phyloP scores from a whole-genome alignment of 2,797 vertebrate species.

The Malurus leucopterus region DNA sequence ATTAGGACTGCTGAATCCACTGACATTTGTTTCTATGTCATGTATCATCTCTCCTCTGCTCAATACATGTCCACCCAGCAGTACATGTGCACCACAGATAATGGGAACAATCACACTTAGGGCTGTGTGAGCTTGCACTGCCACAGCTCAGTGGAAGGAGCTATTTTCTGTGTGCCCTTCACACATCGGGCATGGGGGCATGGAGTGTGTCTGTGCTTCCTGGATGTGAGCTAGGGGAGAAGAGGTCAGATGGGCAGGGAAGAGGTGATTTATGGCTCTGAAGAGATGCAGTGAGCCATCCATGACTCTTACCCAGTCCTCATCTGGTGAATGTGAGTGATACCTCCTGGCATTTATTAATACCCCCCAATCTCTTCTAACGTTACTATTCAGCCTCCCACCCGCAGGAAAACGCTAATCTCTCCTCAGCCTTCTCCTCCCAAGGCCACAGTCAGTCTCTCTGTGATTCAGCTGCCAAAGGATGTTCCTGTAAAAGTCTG shows the following conservation, averaged over 20 bases:
- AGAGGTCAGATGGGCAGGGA: not conserved
- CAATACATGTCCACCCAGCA: too few species aligned
- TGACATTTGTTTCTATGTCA: not conserved
- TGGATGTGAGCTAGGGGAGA: not conserved
- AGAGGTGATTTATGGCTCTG: not conserved
- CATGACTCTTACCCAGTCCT: not conserved
- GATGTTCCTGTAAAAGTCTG: slow-evolving; percentile 27
- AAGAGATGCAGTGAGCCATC: not conserved
- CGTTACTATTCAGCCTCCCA: not conserved
- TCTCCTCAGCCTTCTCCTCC: not conserved
- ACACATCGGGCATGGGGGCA: not conserved
- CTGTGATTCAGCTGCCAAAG: slow-evolving; percentile 11
- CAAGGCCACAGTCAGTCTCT: slow-evolving; percentile 38
- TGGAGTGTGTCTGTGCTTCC: not conserved
- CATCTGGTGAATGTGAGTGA: not conserved
- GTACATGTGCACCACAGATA: fast-evolving
- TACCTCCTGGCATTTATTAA: not conserved
- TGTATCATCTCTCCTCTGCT: not conserved
- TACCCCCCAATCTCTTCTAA: not conserved
- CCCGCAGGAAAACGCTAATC: slow-evolving; percentile 20
- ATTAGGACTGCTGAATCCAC: not conserved
- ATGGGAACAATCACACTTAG: not conserved
- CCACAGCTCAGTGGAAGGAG: not conserved
- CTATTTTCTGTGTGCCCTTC: not conserved
- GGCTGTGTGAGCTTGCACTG: not conserved